Base-by-base conservation (phyloP, 2,113 vertebrate species). In the Falco punctatus region DNA sequence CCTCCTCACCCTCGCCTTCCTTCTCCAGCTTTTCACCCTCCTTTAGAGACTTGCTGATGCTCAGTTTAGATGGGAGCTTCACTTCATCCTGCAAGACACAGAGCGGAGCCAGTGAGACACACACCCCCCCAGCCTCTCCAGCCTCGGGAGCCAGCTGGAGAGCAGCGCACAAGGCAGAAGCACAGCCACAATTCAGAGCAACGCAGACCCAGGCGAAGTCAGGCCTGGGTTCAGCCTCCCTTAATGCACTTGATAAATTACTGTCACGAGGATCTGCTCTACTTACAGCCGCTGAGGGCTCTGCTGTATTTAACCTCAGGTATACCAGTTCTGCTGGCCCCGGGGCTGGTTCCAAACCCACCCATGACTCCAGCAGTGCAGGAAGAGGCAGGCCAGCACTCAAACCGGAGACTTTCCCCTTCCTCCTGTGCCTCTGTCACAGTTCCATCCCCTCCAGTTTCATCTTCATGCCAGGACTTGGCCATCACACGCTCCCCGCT, bases 1-100 rank as follows among this genome's bases (percentile, higher is more conserved):
- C 96, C 33, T 98, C 97, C 70, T 98, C 98, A 3, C 98, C 98
- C 86, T 98, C 98, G 0, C 94, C 98, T 88, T 98, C 98, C 94
- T 98, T 98, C 91, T 98, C 97, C 6, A 98, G 86, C 73, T 98
- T 97, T 71, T 98, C 98, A 2, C 94, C 95, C 57, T 98, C 98
- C 90, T 99, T 98, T 71, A 98, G 95, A 42, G 99, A 96, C 97
- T 99, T 99, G 94, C 98, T 98, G 87, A 99, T 97, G 96, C 98
- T 99, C 94, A 99, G 96, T 88, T 99, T 99, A 32, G 99, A 98
- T 1, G 99, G 98, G 23, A 98, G 89, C 95, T 99, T 99, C 92
- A 99, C 98, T 90, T 99, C 98, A 91, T 99, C 99, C 99, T 99
- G 96, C 40, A 98, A 90, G 72, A 97, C 92, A 96, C 74, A 81